These are phyloP conservation scores for Tursiops truncatus DNA, from an alignment of 2,113 vertebrate genomes.

Conservation along the genomic window DNA sequence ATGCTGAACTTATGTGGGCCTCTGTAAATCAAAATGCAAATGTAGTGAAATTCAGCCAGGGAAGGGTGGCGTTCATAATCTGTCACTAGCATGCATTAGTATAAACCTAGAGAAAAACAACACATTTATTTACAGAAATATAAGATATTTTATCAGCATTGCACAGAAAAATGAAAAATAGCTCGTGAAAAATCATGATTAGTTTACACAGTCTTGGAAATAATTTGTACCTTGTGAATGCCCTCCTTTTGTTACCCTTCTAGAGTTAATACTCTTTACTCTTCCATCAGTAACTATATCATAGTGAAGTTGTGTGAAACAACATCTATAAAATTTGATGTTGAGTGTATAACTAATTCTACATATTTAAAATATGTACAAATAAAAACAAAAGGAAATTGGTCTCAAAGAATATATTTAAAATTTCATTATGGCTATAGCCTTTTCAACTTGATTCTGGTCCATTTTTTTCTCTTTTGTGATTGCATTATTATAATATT, in stretches of 20 bases:
- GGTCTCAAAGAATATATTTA: background rate
- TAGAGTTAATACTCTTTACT: background rate
- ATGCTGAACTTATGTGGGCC: background rate
- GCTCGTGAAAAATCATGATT: background rate
- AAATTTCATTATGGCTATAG: background rate
- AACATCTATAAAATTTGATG: background rate
- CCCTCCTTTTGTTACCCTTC: background rate
- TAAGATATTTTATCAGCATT: background rate
- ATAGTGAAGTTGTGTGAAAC: background rate
- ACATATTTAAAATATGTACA: background rate
- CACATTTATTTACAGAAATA: background rate
- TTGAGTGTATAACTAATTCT: background rate
- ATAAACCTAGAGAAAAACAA: background rate
- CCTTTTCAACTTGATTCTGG: background rate
- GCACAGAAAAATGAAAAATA: background rate
- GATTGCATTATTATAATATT: background rate
- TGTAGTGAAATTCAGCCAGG: background rate
- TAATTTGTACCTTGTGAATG: background rate
- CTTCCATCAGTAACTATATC: background rate
- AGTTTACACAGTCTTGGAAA: background rate
- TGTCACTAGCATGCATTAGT: background rate
- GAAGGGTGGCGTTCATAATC: background rate
- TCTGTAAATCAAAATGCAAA: background rate
- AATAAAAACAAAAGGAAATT: background rate
- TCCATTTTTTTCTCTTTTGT: background rate